Percentiles rank a stretch among this genome's conserved stretches.
Conservation (phyloP, 2,888 invertebrate genomes). For the Dromius quadrimaculatus region DNA sequence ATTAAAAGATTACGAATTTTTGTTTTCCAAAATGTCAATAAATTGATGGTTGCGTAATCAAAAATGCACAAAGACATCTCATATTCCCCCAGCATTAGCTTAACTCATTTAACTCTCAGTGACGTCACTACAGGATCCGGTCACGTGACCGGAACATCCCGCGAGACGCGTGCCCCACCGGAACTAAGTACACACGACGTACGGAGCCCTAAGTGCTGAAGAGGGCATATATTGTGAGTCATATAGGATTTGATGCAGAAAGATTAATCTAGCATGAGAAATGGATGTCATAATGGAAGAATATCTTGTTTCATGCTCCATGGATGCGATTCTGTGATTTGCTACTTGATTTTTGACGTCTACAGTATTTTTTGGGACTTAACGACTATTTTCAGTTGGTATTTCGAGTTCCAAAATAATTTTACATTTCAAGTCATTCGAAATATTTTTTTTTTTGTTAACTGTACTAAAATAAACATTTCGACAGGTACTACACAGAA, state of each 20-base stretch:
- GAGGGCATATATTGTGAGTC: constrained; percentile 26
- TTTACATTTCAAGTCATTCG: no score
- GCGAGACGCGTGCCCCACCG: constrained; percentile 61
- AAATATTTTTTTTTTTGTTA: no score
- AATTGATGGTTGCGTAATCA: no score
- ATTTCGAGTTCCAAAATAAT: no score
- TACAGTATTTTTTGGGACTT: not conserved
- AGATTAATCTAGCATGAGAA: constrained; percentile 42
- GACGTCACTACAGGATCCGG: constrained; percentile 60
- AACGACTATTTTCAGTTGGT: no score
- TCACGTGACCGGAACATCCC: constrained; percentile 65
- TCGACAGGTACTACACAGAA: constrained; percentile 24
- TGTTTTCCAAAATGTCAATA: no score
- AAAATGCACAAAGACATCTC: no score
- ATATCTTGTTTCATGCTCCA: constrained; percentile 34
- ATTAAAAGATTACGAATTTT: no score
- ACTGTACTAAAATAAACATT: no score
- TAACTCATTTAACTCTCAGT: constrained; percentile 37
- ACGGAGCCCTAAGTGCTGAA: constrained; percentile 6
- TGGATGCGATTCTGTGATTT: constrained; percentile 30
- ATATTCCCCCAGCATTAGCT: no score
- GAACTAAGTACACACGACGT: constrained; percentile 58
- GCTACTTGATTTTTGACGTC: constrained; percentile 5
- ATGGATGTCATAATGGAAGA: constrained; percentile 19
- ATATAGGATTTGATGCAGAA: constrained; percentile 35